Conservation (phyloP, 2,113 vertebrate genomes). For the Ictalurus punctatus region DNA sequence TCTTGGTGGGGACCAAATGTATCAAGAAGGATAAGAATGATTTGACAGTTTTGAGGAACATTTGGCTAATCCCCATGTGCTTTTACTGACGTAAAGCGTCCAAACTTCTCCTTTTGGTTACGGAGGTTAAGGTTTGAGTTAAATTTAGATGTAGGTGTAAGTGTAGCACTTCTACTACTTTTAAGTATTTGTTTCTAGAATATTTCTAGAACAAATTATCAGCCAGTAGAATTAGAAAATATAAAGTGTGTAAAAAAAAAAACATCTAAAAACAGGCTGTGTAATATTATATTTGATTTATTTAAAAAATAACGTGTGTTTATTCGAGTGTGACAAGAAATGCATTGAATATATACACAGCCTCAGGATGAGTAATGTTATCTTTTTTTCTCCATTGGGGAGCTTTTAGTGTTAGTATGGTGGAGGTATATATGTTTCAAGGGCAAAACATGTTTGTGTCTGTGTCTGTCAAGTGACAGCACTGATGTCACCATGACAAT, state of each 20-base stretch:
- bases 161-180: background rate
- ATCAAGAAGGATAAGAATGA: background rate
- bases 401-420: background rate
- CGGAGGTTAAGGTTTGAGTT: background rate
- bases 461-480: background rate
- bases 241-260: background rate
- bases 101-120: background rate
- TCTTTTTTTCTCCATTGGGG: background rate
- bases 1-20: background rate
- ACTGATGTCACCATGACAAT: background rate
- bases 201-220: background rate
- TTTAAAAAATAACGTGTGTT: background rate
- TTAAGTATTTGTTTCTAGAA: background rate
- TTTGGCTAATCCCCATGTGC: background rate
- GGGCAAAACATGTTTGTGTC: background rate
- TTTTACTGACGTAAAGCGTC: background rate
- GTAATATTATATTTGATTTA: background rate
- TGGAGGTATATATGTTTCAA: conserved; percentile 5
- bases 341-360: background rate
- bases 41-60: background rate
- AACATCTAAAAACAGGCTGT: background rate
- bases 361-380: background rate
- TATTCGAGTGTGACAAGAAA: background rate
- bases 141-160: background rate
- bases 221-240: background rate